Evolutionary conservation across 2,113 vertebrate species (phyloP), one percentile per base, ranked within the genome.

Genomic region (Melanerpes aurifrons): DNA sequence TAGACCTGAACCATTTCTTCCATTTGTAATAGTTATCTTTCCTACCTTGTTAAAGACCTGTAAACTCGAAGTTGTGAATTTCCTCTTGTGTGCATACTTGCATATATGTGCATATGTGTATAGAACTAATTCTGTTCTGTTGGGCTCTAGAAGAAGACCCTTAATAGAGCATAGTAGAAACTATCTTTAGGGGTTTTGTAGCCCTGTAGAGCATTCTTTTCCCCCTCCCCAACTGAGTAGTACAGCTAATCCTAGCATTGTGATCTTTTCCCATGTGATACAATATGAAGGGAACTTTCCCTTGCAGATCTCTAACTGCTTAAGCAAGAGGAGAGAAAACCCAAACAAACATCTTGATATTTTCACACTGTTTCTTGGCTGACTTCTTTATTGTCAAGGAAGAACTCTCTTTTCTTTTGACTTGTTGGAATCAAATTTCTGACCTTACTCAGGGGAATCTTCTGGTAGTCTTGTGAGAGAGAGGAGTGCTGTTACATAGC

Each of bases 61-160:
- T 75, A 80, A 85, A 12, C 45, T 76, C 76, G 32, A 76, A 67
- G 64, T 50, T 80, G 53, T 37, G 47, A 64, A 90, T 57, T 18
- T 35, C 32, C 5, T 3, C 3, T 0, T 22, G 6, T 74, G 9
- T 64, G n/a, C 3, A 4, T 48, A 19, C 54, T 20, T 0, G 1
- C 12, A 14, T 45, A 18, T 40, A 40, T 40, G 40, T 3, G 24
- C 58, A 14, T 61, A 9, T 68, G 35, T 20, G 12, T 43, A 15
- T 29, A 66, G 16, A 57, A 61, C 56, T 43, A 69, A n/a, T 56
- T 78, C 43, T 69, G 35, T 37, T 64, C 50, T 47, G 8, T n/a
- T 69, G 62, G 13, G 15, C 67, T 54, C n/a, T 66, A 50, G 32
- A 86, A 58, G 47, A 64, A 73, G 24, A 73, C 26, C 10, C 9